Evolutionary conservation across 2,797 vertebrate species (phyloP), one percentile per base, ranked within the genome.

Genomic region (Arrhamphus sclerolepis): DNA sequence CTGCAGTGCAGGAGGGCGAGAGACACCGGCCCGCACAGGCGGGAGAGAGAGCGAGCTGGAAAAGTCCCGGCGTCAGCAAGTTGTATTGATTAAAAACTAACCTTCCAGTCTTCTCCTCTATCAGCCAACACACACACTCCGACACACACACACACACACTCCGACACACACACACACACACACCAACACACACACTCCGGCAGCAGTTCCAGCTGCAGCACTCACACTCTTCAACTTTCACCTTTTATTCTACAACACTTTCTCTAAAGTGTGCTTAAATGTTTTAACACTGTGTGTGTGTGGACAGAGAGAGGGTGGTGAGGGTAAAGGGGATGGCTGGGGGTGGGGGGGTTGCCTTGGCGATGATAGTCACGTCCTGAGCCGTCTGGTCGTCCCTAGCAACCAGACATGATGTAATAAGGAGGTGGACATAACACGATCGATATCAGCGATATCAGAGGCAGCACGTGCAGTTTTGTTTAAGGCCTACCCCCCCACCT

Each of bases 61-160:
- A 94, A 97, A 97, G 92, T 93, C 92, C 77, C 87, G 2, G 92
- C 95, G 94, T 98, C 97, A 98, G 97, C 97, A 96, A 94, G 92
- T 97, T 96, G 94, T 97, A 98, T 98, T 98, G 96, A 98, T 98
- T 98, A 97, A 97, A 98, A 97, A 97, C 94, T 95, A 97, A 97
- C 96, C 96, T 96, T 96, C 95, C 95, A 95, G 94, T 95, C 87
- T 94, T 95, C 95, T 95, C 84, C 93, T 88, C 92, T 87, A 94
- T 94, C 86, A 81, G 81, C 75, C 71, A 81, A 55, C 77, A 62
- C 70, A 70, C 64, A 59, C n/a, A n/a, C n/a, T n/a, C 63, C 61
- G 56, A 29, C 58, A 92, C 92, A 90, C 71, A 61, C 53, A 50
- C 29, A 62, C 67, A 66, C 77, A 72, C 71, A 87, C 92, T 92